These are phyloP conservation scores for Catharus bicknelli DNA, from an alignment of 2,113 vertebrate genomes.

Conservation along the genomic window DNA sequence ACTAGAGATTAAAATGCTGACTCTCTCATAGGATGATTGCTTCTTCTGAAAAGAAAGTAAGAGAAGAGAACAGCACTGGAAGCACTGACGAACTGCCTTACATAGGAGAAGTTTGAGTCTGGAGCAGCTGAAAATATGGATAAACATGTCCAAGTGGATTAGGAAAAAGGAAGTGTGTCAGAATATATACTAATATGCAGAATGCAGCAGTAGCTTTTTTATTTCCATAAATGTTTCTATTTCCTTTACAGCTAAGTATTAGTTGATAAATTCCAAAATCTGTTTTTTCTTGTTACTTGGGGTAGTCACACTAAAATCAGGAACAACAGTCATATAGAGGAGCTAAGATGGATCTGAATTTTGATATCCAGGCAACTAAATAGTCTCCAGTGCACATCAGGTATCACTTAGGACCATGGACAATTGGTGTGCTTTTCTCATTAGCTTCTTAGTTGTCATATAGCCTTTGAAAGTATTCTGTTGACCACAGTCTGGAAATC, in stretches of 20 bases:
- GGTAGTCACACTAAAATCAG: neutral
- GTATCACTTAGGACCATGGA: neutral
- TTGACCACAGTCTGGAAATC: neutral
- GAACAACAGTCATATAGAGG: accelerated
- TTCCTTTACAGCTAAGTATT: neutral
- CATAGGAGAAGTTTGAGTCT: neutral
- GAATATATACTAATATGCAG: neutral
- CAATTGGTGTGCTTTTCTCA: neutral
- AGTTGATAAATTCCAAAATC: neutral
- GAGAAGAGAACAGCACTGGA: neutral
- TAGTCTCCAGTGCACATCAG: neutral
- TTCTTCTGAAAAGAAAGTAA: neutral
- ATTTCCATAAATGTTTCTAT: neutral
- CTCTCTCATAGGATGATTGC: neutral
- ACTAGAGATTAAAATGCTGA: neutral
- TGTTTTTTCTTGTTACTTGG: neutral
- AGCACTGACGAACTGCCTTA: neutral
- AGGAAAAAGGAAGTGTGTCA: neutral
- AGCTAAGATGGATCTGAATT: neutral
- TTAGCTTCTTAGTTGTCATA: neutral
- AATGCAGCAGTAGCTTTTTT: neutral
- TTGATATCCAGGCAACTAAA: neutral
- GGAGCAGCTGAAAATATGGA: neutral
- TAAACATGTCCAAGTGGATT: neutral
- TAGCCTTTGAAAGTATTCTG: neutral